Evolutionary conservation across 2,113 vertebrate genomes (phyloP), one percentile per base, ranked within the genome.

Genomic region (Syrmaticus mikado): DNA sequence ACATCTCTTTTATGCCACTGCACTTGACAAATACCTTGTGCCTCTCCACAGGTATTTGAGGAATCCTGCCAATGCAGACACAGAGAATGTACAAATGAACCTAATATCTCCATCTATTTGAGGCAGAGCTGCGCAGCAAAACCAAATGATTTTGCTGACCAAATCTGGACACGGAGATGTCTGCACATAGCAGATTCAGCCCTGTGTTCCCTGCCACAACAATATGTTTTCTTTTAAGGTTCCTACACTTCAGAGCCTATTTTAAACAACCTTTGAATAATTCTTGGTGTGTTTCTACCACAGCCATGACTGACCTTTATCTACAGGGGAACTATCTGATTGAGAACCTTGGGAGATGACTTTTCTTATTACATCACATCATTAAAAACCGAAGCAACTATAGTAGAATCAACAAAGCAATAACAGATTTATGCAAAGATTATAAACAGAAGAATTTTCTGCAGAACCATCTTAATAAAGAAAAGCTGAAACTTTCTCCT

Each of bases 1-100:
- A 93, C 84, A 87, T 64, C 88, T 87, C 90, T 95, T 94, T 94
- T 77, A 88, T 92, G 79, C 76, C 88, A 87, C 82, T 68, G 70
- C 45, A 72, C 78, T 90, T 94, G 93, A 95, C 82, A 92, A 91
- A 90, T 81, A 86, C 61, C 40, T 94, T 85, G 76, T 83, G 87
- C 85, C 73, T 87, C 91, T 93, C 82, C 87, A 87, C 82, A 90
- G 75, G 87, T 92, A 87, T 90, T 92, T 61, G 72, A 82, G 89
- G 93, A 92, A 93, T 73, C 60, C 57, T 88, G 41, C 62, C 86
- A 88, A 11, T 38, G 57, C 40, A 92, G 67, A 73, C 61, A 84
- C 2, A 45, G 52, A 76, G 43, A 85, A 58, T 46, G 50, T 58
- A 93, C 24, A 88, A 82, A 82, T 6, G 36, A 71, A 74, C 3